A percentile compares a stretch with the other conserved stretches of the same genome.
These are phyloP conservation scores for Formica exsecta DNA, from an alignment of 1,140 invertebrate species.

Conservation along the genomic window DNA sequence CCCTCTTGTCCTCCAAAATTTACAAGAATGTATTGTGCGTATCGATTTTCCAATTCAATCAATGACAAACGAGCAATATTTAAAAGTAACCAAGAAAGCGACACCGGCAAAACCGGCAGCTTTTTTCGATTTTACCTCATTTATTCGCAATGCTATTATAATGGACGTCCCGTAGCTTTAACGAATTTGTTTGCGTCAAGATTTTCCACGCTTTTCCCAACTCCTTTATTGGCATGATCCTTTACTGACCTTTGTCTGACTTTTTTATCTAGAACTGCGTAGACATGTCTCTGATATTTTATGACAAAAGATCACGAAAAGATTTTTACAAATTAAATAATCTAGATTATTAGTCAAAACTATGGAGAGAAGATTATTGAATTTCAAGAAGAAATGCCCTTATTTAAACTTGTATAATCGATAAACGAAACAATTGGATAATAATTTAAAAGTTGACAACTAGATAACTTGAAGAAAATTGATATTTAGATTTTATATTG, in stretches of 20 bases:
- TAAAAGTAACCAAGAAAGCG: too few relatives aligned
- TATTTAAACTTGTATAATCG: background rate
- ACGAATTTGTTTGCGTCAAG: slow-evolving; percentile 9
- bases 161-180: background rate
- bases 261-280: too few relatives aligned
- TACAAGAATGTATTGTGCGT: too few relatives aligned
- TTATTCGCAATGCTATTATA: slow-evolving; percentile 2
- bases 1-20: too few relatives aligned
- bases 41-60: too few relatives aligned
- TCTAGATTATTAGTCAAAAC: background rate
- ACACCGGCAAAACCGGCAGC: too few relatives aligned
- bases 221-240: background rate
- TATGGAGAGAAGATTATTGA: background rate
- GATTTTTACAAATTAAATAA: background rate
- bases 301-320: background rate
- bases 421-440: background rate
- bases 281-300: background rate
- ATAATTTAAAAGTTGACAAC: too few relatives aligned
- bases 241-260: too few relatives aligned
- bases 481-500: background rate
- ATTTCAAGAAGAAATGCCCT: background rate
- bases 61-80: too few relatives aligned
- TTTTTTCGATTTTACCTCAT: background rate
- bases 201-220: background rate
- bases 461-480: background rate